phyloP scores from a whole-genome alignment of 2,113 vertebrate species.

The Gavia stellata region DNA sequence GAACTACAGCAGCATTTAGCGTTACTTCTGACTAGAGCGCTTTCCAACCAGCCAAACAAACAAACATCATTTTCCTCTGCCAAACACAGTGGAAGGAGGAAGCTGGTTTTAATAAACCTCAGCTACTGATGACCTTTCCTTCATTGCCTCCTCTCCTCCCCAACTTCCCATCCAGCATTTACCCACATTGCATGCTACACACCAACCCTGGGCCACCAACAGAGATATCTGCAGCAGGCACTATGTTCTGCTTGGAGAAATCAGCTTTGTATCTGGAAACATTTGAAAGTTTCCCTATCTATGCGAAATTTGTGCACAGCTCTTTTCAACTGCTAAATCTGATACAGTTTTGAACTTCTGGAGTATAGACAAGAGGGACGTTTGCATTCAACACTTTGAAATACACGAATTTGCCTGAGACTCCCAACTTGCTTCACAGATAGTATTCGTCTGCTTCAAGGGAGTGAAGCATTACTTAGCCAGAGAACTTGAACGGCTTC shows the following conservation, averaged over 20 bases:
- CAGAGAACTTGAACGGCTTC: not conserved
- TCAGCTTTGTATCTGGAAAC: not conserved
- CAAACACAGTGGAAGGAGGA: not conserved
- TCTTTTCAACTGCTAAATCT: not conserved
- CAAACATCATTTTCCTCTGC: not conserved
- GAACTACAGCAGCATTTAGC: not conserved
- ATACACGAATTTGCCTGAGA: not conserved
- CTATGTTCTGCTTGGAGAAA: not conserved
- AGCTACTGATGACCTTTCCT: not conserved
- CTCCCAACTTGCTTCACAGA: not conserved
- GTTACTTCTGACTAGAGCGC: not conserved
- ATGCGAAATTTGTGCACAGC: not conserved
- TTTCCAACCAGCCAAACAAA: not conserved
- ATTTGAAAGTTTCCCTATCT: not conserved
- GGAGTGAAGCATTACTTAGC: not conserved
- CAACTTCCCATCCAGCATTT: not conserved
- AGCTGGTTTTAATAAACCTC: not conserved
- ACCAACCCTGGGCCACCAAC: not conserved
- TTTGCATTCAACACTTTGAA: not conserved
- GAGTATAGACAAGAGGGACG: not conserved
- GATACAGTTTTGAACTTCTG: not conserved
- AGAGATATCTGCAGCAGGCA: not conserved
- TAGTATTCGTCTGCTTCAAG: not conserved
- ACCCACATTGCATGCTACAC: not conserved
- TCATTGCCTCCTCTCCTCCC: not conserved